Base-by-base conservation (phyloP, 2,113 vertebrate genomes). In the Paracanthobrama guichenoti region DNA sequence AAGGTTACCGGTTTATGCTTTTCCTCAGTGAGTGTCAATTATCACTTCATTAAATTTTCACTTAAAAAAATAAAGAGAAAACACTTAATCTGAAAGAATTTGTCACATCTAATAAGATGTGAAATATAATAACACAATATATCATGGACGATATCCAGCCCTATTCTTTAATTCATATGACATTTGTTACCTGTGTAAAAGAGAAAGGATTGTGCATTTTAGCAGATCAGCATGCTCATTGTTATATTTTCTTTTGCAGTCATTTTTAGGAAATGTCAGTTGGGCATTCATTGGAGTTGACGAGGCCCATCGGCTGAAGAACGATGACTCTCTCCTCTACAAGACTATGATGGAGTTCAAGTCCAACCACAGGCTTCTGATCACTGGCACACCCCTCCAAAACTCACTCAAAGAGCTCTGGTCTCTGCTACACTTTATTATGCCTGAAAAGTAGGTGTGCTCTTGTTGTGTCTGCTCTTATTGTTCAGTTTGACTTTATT, bases 321-420 rank as follows among this genome's bases (percentile, higher is more conserved):
- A 99, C 84, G 98, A 99, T 0, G 98, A 99, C 76, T 99, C 98
- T 3, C 97, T 99, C 83, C 94, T 99, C 35, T 99, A 99, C 89
- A 99, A 99, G 91, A 98, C 98, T 48, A 96, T 99, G 94, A 99
- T 99, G 44, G 98, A 99, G 64, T 99, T 99, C 87, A 98, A 97
- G 88, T 99, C 98, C 83, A 99, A 98, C 71, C 97, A 99, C 91
- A 94, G 98, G 85, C 98, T 99, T 69, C 96, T 99, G 69, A 99
- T 99, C 92, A 99, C 98, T 82, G 98, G 98, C 91, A 99, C 98
- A 0, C 98, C 98, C 57, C 92, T 99, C 74, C 98, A 99, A 92
- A 99, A 99, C 90, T 99, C 98, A 2, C 95, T 99, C 39, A 99
- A 99, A 91, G 98, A 99, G 84, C 96, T 99, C 26, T 99, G 98